These are phyloP conservation scores for Dryadula phaetusa DNA, from an alignment of 2,888 invertebrate species.

Conservation along the genomic window DNA sequence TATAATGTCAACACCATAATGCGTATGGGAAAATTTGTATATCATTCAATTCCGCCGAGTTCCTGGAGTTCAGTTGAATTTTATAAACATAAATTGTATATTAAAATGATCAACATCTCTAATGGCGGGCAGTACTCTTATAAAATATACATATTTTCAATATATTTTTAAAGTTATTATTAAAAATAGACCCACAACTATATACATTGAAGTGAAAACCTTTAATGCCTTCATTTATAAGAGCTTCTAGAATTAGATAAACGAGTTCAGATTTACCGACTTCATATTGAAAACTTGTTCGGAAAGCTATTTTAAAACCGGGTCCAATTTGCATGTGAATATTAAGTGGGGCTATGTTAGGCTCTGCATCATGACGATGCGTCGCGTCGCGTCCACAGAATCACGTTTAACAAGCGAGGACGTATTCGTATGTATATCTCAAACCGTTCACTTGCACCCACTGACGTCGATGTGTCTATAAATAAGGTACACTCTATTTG, in stretches of 20 bases:
- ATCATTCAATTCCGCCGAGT: not conserved
- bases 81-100: conserved; percentile 12
- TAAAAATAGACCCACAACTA: conserved; percentile 1
- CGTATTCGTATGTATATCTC: conserved; percentile 44
- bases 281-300: conserved; percentile 15
- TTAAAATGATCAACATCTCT: not conserved
- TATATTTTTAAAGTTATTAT: not conserved
- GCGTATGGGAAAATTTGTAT: conserved; percentile 22
- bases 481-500: conserved; percentile 59
- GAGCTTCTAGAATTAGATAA: conserved; percentile 23
- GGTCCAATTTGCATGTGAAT: conserved; percentile 22
- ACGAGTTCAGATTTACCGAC: conserved; percentile 12
- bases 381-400: conserved; percentile 28
- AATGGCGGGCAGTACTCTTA: not conserved
- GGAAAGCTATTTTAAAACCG: conserved; percentile 23
- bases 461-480: conserved; percentile 56
- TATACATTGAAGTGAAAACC: not conserved
- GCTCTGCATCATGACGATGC: conserved; percentile 23
- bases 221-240: not conserved
- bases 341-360: conserved; percentile 17
- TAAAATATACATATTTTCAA: not conserved
- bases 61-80: conserved; percentile 1
- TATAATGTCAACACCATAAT: conserved; percentile 1
- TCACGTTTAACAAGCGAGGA: conserved; percentile 50
- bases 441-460: conserved; percentile 50